Evolutionary conservation across 2,797 vertebrate genomes (phyloP), one percentile per base, ranked within the genome.

Genomic region (Distichodus sexfasciatus): DNA sequence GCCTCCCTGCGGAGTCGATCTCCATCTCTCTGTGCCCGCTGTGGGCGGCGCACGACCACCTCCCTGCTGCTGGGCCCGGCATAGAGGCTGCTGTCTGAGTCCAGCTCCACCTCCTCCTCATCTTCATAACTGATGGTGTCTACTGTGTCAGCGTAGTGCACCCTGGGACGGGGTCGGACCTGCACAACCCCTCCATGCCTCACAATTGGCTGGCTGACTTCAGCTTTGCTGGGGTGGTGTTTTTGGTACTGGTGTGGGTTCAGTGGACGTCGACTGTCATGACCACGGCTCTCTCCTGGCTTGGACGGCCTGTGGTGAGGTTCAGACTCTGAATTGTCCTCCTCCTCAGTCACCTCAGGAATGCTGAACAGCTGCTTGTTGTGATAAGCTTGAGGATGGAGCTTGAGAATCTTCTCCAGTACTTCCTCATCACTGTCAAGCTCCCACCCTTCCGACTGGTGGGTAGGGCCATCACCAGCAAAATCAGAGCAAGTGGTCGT

Each of bases 401-500:
- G 88, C 84, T 96, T 96, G 58, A 96, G 84, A 72, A 98, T 94
- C 81, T 88, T 92, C 86, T 97, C 95, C 75, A 94, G 83, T 80
- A 94, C 87, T 47, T 98, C 96, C 81, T 98, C 97, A 36, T 98
- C 96, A 28, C 96, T 98, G 88, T 98, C 96, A 54, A 91, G 86
- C 85, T 94, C 93, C 84, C 87, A 93, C 65, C 82, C 74, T 60
- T 91, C 91, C 66, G 86, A 67, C 86, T 94, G 81, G 80, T 72
- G 71, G 53, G 72, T 51, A 67, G 75, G 72, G 21, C 33, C 53
- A 65, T n/a, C n/a, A n/a, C n/a, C 14, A 19, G 33, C 19, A 58
- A 40, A 58, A 40, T 62, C 36, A 51, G 38, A 11, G 40, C 44
- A 48, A 64, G 60, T 54, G 54, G 29, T 21, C 66, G 24, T 71